Base-by-base conservation (phyloP, 2,797 vertebrate genomes). In the Coregonus sp. region DNA sequence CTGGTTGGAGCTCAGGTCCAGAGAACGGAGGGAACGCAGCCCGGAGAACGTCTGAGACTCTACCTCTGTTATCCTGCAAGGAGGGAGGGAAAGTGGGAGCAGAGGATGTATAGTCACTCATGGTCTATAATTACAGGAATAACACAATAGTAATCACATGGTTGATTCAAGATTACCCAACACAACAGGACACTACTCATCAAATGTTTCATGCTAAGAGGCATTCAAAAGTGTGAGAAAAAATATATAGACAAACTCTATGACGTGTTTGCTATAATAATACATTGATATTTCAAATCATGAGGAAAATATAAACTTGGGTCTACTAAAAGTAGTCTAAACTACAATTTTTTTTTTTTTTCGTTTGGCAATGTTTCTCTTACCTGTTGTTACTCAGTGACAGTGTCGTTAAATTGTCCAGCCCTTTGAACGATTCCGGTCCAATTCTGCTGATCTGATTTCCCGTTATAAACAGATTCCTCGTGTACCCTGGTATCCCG, bases 381-480 rank as follows among this genome's bases (percentile, higher is more conserved):
- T 88, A 95, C 95, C 94, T 93, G 92, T 96, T 96, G 76, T 93
- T 94, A 78, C 91, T 92, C 83, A 96, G 87, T 0, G 94, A 93
- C 78, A 96, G 84, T 37, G 88, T 94, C 73, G 92, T 94, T 63
- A 95, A 89, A 37, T 94, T 94, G 0, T 91, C 90, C 82, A 96
- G 89, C 14, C 93, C 94, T 61, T 16, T 87, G 76, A 96, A 93
- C 4, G 84, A 88, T 69, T 91, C 91, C 1, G 93, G 89, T 11
- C 93, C 90, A 50, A 96, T 81, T 0, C 86, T 83, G 5, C 73
- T 20, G 77, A 96, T 93, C 18, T 88, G 92, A 63, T 95, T 96
- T 20, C 95, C 93, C 0, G 92, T 95, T 11, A 95, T 91, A 76
- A 95, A 96, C 47, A 95, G 87, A 75, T 93, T 95, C 80, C 92